Evolutionary conservation across 2,888 invertebrate genomes (phyloP).

Genomic region (Spisula subtruncata): DNA sequence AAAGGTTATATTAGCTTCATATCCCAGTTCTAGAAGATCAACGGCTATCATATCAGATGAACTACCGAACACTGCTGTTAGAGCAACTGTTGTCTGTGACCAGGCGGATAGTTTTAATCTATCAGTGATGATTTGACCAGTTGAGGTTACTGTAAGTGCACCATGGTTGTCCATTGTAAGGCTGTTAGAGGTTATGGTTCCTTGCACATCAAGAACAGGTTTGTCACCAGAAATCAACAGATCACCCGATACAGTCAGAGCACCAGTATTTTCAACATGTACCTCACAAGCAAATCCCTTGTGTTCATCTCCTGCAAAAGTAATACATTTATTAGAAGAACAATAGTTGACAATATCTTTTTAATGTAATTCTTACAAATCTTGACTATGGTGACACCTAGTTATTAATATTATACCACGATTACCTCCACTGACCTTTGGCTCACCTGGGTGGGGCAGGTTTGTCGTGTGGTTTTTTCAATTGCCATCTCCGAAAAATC

Average conservation of each 20-base stretch:
- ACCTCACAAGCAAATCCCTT: constrained; percentile 58
- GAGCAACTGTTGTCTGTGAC: constrained; percentile 51
- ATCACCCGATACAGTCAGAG: constrained; percentile 43
- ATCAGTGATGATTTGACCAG: constrained; percentile 54
- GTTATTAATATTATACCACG: too few relatives aligned
- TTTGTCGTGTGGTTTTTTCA: too few relatives aligned
- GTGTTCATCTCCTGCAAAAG: constrained; percentile 54
- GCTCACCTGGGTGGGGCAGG: too few relatives aligned
- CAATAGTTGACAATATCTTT: too few relatives aligned
- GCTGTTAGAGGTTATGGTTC: constrained; percentile 56
- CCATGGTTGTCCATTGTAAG: constrained; percentile 70
- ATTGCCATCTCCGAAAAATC: too few relatives aligned
- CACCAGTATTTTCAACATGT: constrained; percentile 43
- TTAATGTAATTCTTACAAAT: too few relatives aligned
- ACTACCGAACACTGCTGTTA: constrained; percentile 39
- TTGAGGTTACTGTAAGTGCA: constrained; percentile 55
- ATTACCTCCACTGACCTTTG: too few relatives aligned
- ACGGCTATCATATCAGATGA: constrained; percentile 31
- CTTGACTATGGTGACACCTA: too few relatives aligned
- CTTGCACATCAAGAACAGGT: constrained; percentile 67
- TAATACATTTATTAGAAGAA: not conserved
- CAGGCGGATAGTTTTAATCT: constrained; percentile 66
- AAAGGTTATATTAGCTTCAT: constrained; percentile 44
- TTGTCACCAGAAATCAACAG: constrained; percentile 66
- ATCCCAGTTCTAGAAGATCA: constrained; percentile 48